Percentiles rank a stretch among this genome's conserved stretches.
These are phyloP conservation scores for Gymnocephalus cernua DNA, from an alignment of 2,113 vertebrate genomes.

Conservation along the genomic window DNA sequence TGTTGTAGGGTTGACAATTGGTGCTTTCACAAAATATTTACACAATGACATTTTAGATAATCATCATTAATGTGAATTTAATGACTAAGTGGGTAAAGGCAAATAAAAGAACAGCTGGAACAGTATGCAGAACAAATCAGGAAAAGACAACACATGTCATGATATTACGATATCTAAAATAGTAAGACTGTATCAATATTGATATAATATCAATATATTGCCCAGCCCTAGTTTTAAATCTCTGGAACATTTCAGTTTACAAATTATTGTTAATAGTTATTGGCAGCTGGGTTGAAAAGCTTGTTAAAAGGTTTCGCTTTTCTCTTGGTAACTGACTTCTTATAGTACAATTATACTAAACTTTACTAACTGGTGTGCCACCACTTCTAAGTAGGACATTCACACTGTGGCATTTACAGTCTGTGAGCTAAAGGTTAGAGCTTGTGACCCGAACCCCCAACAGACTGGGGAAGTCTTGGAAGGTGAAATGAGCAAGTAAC, in stretches of 20 bases:
- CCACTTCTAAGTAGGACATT: neutral
- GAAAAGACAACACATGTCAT: too few species aligned
- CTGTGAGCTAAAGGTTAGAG: slow-evolving; percentile 43
- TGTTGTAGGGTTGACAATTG: too few species aligned
- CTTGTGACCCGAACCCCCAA: slow-evolving; percentile 40
- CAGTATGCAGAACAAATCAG: too few species aligned
- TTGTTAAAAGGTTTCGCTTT: neutral
- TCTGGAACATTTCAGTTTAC: neutral
- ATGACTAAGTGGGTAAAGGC: too few species aligned
- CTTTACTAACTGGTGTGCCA: slow-evolving; percentile 2
- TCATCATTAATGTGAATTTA: too few species aligned
- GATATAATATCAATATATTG: too few species aligned
- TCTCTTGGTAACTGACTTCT: neutral
- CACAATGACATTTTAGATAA: too few species aligned
- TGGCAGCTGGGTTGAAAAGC: neutral
- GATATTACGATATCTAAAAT: too few species aligned
- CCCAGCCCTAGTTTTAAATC: too few species aligned
- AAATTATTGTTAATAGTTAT: neutral
- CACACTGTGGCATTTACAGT: slow-evolving; percentile 49
- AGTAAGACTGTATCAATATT: too few species aligned
- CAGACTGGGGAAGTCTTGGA: slow-evolving; percentile 20
- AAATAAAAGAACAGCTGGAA: too few species aligned
- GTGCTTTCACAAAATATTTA: too few species aligned
- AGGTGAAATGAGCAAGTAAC: slow-evolving; percentile 15
- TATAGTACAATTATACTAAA: neutral